Conservation (phyloP, 2,113 vertebrate genomes). For the Meriones unguiculatus region DNA sequence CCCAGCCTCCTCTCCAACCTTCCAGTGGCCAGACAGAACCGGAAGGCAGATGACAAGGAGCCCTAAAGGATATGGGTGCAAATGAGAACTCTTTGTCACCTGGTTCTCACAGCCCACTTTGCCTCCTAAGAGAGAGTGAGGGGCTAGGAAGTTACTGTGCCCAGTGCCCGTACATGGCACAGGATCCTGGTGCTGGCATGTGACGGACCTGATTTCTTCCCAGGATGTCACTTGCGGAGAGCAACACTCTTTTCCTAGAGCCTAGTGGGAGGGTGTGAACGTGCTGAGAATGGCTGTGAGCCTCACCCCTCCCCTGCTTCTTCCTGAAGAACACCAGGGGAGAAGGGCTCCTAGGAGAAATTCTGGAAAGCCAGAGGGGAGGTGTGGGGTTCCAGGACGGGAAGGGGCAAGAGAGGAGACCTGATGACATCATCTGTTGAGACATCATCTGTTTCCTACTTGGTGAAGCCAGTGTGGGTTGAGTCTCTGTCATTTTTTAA, state of each 20-base stretch:
- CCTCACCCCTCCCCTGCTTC: background rate
- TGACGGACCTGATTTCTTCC: background rate
- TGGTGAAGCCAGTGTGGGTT: background rate
- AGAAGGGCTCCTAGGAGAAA: background rate
- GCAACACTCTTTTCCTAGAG: background rate
- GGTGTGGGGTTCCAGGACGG: background rate
- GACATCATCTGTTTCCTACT: too few species aligned
- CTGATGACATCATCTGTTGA: background rate
- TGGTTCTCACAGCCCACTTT: background rate
- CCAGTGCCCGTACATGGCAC: background rate
- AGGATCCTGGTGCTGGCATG: background rate
- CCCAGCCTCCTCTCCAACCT: background rate
- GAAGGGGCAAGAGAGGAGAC: background rate
- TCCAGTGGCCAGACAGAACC: background rate
- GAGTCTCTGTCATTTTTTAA: background rate
- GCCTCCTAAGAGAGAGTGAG: background rate
- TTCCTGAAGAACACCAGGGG: background rate
- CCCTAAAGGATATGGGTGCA: background rate
- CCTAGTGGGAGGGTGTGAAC: background rate
- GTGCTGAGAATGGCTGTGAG: background rate
- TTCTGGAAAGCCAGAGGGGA: background rate
- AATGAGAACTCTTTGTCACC: background rate
- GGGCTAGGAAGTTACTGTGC: background rate
- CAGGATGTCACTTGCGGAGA: background rate
- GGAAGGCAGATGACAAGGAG: background rate